Evolutionary conservation across 2,113 vertebrate genomes (phyloP).

Genomic region (Taxidea taxus): DNA sequence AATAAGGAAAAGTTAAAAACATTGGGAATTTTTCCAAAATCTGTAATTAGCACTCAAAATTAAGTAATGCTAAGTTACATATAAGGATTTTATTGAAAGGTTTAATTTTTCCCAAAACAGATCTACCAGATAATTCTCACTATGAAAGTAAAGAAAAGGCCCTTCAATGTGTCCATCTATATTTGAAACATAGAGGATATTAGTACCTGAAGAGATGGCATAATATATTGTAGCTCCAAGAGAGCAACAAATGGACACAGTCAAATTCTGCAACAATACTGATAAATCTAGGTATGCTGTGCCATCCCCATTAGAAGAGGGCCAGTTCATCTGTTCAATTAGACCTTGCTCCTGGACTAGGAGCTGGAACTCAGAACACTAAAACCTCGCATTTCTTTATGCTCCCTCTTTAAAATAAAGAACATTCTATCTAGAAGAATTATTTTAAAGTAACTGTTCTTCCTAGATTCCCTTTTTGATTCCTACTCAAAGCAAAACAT

Average conservation of each 20-base stretch:
- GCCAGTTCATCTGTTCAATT: neutral
- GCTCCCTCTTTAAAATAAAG: neutral
- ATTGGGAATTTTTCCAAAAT: neutral
- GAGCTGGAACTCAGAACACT: neutral
- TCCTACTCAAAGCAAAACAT: neutral
- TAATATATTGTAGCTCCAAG: neutral
- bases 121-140: constrained; percentile 1
- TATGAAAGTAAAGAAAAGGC: constrained; percentile 13
- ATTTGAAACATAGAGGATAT: neutral
- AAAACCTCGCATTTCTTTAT: neutral
- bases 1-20: neutral
- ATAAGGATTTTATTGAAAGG: neutral
- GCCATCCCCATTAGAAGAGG: neutral
- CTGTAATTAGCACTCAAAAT: neutral
- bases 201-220: neutral
- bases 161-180: neutral
- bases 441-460: neutral
- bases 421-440: neutral
- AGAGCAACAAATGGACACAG: constrained; percentile 11
- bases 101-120: neutral
- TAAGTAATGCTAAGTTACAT: neutral
- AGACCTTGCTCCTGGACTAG: neutral
- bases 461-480: neutral
- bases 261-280: neutral
- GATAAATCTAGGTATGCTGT: neutral